Percentiles rank a stretch among this genome's conserved stretches.
phyloP scores from a whole-genome alignment of 1,140 invertebrate genomes.

The Calliphora vicina region DNA sequence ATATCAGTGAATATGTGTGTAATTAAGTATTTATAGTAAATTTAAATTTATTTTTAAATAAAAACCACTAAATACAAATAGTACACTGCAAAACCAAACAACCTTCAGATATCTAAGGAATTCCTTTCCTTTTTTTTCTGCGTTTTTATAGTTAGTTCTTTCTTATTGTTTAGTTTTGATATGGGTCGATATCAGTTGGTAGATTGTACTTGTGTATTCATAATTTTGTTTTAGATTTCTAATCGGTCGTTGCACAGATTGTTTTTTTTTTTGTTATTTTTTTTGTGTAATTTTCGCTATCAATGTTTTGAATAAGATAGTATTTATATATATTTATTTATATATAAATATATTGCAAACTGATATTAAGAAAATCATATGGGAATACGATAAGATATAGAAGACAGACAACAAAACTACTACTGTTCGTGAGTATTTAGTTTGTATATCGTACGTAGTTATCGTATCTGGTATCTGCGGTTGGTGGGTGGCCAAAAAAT shows the following conservation, averaged over 20 bases:
- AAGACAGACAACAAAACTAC: neutral
- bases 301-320: neutral
- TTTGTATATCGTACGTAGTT: neutral
- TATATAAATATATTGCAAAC: no score
- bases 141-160: neutral
- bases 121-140: neutral
- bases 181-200: neutral
- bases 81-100: neutral
- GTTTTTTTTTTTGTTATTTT: neutral
- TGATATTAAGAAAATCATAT: neutral
- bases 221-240: neutral
- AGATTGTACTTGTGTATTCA: neutral
- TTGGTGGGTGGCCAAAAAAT: neutral
- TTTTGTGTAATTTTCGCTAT: neutral
- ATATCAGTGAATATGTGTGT: neutral
- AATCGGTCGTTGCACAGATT: slow-evolving; percentile 4
- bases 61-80: neutral
- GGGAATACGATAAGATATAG: neutral
- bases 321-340: no score
- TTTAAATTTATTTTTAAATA: slow-evolving; percentile 16
- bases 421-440: neutral
- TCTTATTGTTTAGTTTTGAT: neutral
- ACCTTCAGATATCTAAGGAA: neutral
- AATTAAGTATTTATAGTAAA: slow-evolving; percentile 13
- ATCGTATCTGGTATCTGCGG: neutral